A percentile compares a stretch with the other conserved stretches of the same genome.
These are phyloP conservation scores for Psammodynastes pulverulentus DNA, from an alignment of 2,113 vertebrate species.

Conservation along the genomic window DNA sequence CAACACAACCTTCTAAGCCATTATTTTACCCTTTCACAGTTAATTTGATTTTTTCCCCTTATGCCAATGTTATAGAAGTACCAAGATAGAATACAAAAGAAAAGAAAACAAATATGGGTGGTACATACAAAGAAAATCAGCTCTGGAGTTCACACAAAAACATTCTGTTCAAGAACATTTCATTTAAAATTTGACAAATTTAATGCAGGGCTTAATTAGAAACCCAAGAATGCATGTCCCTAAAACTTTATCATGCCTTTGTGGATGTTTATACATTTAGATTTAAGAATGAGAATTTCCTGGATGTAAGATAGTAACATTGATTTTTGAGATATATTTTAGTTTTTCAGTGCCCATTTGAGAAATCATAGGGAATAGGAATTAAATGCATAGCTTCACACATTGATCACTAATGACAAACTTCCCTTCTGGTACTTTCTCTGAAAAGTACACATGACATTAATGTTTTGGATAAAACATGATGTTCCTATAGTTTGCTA, in stretches of 20 bases:
- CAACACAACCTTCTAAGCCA: not conserved
- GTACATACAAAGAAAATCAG: not conserved
- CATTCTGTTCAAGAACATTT: not conserved
- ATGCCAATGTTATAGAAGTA: not conserved
- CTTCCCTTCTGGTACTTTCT: not conserved
- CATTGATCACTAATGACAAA: rapidly evolving
- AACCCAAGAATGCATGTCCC: not conserved
- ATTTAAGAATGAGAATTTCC: not conserved
- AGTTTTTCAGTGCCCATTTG: not conserved
- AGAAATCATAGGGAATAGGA: not conserved
- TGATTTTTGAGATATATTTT: not conserved
- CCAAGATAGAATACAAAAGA: not conserved
- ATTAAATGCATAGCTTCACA: not conserved
- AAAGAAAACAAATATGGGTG: not conserved
- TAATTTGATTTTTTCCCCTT: not conserved
- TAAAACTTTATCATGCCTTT: not conserved
- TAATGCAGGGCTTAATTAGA: not conserved
- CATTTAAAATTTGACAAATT: not conserved
- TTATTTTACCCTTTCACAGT: not conserved
- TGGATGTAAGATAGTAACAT: not conserved
- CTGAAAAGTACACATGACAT: not conserved
- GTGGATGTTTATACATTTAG: not conserved
- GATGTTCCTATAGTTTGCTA: constrained; percentile 19
- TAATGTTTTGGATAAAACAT: not conserved
- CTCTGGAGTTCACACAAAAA: not conserved